A percentile compares a stretch with the other conserved stretches of the same genome.
Evolutionary conservation across 2,888 invertebrate genomes (phyloP).

Genomic region (Bellardia pandia): DNA sequence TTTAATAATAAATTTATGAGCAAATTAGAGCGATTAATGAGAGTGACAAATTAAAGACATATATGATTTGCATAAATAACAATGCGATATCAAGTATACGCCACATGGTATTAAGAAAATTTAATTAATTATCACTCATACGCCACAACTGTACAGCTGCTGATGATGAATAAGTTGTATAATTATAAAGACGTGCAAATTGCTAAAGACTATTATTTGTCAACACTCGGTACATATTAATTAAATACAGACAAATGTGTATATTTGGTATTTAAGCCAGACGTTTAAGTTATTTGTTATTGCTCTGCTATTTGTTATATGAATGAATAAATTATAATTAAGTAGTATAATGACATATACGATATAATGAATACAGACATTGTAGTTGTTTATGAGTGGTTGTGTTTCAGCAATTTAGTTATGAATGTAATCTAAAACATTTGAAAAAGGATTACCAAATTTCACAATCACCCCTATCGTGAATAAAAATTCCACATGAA

Average conservation of each 20-base stretch:
- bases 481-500: too few species aligned
- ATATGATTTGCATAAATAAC: not conserved
- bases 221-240: not conserved
- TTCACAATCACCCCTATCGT: too few species aligned
- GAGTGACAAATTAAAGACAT: not conserved
- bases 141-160: not conserved
- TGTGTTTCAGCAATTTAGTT: not conserved
- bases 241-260: not conserved
- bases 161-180: not conserved
- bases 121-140: constrained; percentile 9
- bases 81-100: not conserved
- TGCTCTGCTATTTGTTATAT: not conserved
- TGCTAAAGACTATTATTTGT: constrained; percentile 6
- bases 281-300: not conserved
- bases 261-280: not conserved
- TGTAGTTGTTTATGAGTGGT: not conserved
- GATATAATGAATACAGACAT: not conserved
- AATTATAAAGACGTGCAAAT: not conserved
- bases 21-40: not conserved
- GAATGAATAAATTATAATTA: not conserved
- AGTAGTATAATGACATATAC: not conserved
- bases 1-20: constrained; percentile 12
- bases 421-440: too few species aligned
- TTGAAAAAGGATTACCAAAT: too few species aligned
- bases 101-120: not conserved